Conservation (phyloP, 2,113 vertebrate genomes). For the Donacobius atricapilla region DNA sequence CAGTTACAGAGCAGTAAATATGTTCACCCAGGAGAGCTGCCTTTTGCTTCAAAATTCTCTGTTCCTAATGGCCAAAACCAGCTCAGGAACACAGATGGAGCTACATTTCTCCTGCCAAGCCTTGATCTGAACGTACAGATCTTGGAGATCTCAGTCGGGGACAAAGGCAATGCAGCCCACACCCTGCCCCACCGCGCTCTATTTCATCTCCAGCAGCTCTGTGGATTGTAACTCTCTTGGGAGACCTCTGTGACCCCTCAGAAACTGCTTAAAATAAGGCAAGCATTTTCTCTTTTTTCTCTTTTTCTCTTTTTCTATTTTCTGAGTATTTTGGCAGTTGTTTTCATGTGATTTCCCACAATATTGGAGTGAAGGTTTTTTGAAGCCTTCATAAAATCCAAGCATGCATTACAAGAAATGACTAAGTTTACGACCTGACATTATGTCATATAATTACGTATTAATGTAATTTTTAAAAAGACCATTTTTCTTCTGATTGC, state of each 20-base stretch:
- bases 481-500: not conserved
- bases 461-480: slow-evolving; percentile 1
- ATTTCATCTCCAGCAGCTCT: not conserved
- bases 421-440: not conserved
- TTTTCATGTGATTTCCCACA: not conserved
- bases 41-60: not conserved
- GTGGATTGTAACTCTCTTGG: not conserved
- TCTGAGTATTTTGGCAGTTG: not conserved
- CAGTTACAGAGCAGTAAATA: slow-evolving; percentile 8
- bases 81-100: not conserved
- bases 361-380: not conserved
- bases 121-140: not conserved
- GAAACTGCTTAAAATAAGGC: not conserved
- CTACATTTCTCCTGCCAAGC: slow-evolving; percentile 9
- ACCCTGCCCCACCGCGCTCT: not conserved
- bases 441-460: slow-evolving; percentile 14
- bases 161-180: not conserved
- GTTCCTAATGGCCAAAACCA: not conserved
- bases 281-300: not conserved
- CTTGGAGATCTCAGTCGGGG: not conserved
- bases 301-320: not conserved
- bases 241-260: not conserved
- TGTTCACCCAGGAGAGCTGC: not conserved
- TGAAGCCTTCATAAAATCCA: not conserved
- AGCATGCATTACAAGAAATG: slow-evolving; percentile 3